Evolutionary conservation across 2,113 vertebrate genomes (phyloP).

Genomic region (Megaleporinus macrocephalus): DNA sequence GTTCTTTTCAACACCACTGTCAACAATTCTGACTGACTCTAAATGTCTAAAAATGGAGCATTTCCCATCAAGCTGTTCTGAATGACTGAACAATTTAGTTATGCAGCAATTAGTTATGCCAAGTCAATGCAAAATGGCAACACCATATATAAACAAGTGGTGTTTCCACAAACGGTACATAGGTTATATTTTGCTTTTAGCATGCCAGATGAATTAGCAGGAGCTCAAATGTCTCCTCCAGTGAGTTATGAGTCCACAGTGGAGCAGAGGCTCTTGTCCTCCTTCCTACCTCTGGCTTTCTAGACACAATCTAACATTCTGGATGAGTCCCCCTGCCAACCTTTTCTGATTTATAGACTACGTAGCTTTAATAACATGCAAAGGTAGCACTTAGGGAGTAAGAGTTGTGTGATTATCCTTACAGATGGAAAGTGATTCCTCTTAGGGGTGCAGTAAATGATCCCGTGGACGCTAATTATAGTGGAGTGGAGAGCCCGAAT

Average conservation of each 20-base stretch:
- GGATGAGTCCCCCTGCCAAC: background rate
- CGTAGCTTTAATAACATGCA: background rate
- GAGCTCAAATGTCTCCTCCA: conserved; percentile 26
- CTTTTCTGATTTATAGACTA: background rate
- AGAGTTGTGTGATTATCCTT: background rate
- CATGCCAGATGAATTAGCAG: conserved; percentile 27
- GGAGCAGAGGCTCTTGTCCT: background rate
- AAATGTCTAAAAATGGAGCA: too few relatives aligned
- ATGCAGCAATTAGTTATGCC: too few relatives aligned
- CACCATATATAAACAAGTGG: too few relatives aligned
- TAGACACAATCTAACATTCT: background rate
- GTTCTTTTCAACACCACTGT: too few relatives aligned
- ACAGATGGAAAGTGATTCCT: conserved; percentile 21
- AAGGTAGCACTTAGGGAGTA: background rate
- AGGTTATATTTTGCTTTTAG: conserved; percentile 32
- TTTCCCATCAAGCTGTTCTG: too few relatives aligned
- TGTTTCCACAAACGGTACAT: conserved; percentile 4
- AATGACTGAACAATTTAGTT: too few relatives aligned
- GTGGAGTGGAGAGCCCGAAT: conserved; percentile 12
- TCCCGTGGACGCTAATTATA: conserved; percentile 61
- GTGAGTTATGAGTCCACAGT: conserved; percentile 29
- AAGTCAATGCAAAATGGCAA: too few relatives aligned
- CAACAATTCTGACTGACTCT: too few relatives aligned
- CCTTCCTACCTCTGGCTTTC: background rate
- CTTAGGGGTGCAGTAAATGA: conserved; percentile 58